Percentiles rank a stretch among this genome's conserved stretches.
phyloP scores from a whole-genome alignment of 1,140 invertebrate genomes.

The Rhizoglyphus robini region DNA sequence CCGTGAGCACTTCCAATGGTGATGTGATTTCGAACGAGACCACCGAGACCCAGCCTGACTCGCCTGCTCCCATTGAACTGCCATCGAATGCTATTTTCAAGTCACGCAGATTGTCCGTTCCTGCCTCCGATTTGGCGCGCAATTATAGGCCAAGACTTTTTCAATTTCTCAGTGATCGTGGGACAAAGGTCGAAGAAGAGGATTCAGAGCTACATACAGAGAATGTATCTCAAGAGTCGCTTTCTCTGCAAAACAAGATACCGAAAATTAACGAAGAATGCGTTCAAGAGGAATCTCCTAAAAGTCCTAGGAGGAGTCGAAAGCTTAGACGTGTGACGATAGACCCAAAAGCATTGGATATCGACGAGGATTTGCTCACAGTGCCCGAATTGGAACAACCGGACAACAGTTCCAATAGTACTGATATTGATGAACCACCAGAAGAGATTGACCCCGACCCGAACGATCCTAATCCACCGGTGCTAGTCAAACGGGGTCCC shows the following conservation, averaged over 20 bases:
- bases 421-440: too few relatives aligned
- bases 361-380: too few relatives aligned
- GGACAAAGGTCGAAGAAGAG: neutral
- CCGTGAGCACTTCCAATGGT: neutral
- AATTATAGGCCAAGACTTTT: neutral
- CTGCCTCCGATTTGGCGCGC: neutral
- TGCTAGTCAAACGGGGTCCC: too few relatives aligned
- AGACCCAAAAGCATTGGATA: neutral
- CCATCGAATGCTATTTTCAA: neutral
- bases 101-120: neutral
- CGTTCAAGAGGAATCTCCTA: neutral
- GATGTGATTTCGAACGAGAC: neutral
- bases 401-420: too few relatives aligned
- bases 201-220: neutral
- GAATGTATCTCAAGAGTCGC: neutral
- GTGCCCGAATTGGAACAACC: too few relatives aligned
- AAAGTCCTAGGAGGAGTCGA: neutral
- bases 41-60: neutral
- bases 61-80: neutral
- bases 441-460: too few relatives aligned
- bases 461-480: too few relatives aligned
- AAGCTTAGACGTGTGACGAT: neutral
- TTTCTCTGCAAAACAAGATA: neutral
- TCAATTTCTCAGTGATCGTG: neutral
- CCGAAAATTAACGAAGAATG: neutral